A percentile compares a stretch with the other conserved stretches of the same genome.
These are phyloP conservation scores for Drosophila vallismaia DNA, from an alignment of 2,888 invertebrate genomes.

Conservation along the genomic window DNA sequence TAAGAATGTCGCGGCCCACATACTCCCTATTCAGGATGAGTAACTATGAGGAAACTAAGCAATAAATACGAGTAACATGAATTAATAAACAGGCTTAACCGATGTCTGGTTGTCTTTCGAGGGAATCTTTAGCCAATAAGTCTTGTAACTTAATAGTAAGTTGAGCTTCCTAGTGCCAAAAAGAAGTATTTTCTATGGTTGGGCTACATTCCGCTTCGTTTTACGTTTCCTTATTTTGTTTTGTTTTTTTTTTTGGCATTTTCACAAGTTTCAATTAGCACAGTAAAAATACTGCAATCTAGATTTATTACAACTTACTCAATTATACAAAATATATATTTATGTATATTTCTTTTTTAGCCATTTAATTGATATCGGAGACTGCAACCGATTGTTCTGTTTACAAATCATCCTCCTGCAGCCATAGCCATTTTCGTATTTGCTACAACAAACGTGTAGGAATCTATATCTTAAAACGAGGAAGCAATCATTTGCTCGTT, in stretches of 20 bases:
- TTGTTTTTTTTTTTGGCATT: slow-evolving; percentile 55
- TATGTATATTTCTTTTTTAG: slow-evolving; percentile 51
- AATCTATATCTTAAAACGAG: slow-evolving; percentile 32
- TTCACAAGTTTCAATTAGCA: slow-evolving; percentile 40
- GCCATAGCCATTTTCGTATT: slow-evolving; percentile 21
- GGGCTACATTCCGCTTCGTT: slow-evolving; percentile 15
- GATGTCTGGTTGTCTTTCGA: slow-evolving; percentile 18
- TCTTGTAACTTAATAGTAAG: slow-evolving; percentile 43
- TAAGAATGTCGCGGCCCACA: slow-evolving; percentile 52
- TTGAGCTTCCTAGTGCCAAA: slow-evolving; percentile 64
- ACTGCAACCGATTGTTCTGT: slow-evolving; percentile 29
- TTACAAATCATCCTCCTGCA: slow-evolving; percentile 42
- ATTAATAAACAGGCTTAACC: slow-evolving; percentile 17
- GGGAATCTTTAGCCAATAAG: slow-evolving; percentile 28
- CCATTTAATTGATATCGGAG: slow-evolving; percentile 65
- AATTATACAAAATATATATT: slow-evolving; percentile 71
- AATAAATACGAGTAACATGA: slow-evolving; percentile 45
- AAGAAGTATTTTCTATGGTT: slow-evolving; percentile 16
- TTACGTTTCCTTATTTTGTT: not conserved
- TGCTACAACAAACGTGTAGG: slow-evolving; percentile 32
- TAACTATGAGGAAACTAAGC: slow-evolving; percentile 24
- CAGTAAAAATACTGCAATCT: slow-evolving; percentile 68
- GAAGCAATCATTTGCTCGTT: slow-evolving; percentile 35
- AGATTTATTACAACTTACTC: slow-evolving; percentile 69
- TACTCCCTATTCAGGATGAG: slow-evolving; percentile 16